Percentiles rank a stretch among this genome's conserved stretches.
phyloP scores from a whole-genome alignment of 2,888 invertebrate species.

The Ormyrus pomaceus region DNA sequence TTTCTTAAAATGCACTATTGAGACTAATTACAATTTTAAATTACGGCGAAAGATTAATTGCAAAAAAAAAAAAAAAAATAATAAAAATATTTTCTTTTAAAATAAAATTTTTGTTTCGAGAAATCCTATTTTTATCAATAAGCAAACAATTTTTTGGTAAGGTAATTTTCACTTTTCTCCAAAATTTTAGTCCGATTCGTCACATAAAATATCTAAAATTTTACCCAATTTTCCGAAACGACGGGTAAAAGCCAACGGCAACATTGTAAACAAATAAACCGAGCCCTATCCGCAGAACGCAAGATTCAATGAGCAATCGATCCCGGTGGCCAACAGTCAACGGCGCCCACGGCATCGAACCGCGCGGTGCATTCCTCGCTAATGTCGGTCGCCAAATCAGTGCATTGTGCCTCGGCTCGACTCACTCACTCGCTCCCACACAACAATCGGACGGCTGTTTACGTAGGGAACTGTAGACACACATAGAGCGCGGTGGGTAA shows the following conservation, averaged over 20 bases:
- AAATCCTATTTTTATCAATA: no score
- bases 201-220: no score
- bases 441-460: constrained; percentile 54
- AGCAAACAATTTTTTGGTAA: no score
- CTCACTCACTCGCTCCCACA: not conserved
- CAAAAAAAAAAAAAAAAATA: not conserved
- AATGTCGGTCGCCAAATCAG: constrained; percentile 27
- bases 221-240: no score
- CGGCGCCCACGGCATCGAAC: not conserved
- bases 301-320: not conserved
- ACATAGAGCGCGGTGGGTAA: constrained; percentile 57
- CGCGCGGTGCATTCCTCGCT: not conserved
- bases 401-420: not conserved
- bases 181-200: no score
- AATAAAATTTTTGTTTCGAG: no score
- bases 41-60: not conserved
- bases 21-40: not conserved
- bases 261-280: no score
- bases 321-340: not conserved
- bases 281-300: no score
- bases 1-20: not conserved
- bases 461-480: constrained; percentile 63
- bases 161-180: no score
- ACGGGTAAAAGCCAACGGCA: no score
- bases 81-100: no score